Evolutionary conservation across 1,140 invertebrate species (phyloP), one percentile per base, ranked within the genome.

Genomic region (Diorhabda carinulata): DNA sequence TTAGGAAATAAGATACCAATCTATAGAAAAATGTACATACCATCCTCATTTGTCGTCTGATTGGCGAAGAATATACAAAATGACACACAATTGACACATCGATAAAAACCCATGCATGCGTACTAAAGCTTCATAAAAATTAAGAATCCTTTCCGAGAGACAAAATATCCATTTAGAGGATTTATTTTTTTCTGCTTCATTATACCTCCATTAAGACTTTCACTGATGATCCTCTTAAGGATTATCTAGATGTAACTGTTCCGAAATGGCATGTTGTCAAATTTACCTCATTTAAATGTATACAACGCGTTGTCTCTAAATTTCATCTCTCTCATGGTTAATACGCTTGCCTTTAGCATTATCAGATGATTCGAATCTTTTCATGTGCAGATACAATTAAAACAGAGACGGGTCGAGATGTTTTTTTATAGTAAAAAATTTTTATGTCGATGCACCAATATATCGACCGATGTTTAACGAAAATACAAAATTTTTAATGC

Each of bases 211-310:
- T 9, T 40, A 65, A 56, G 45, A 65, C 45, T 56, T 56, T 65
- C 52, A 40, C 64, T 57, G 52, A 43, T 25, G 64, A 65, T 65
- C 64, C 52, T 65, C 64, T 65, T 65, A 65, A 57, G 64, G 64
- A 65, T 65, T 65, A 65, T 65, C 64, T 65, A 65, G 64, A 65
- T 65, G 64, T 65, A 65, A 65, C 64, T 65, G 64, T 65, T 65
- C 41, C 64, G 52, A n/a, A 56, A 57, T 65, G 64, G 56, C 64
- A 65, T 65, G 64, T 65, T 65, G 64, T 65, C 64, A 65, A 65
- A 65, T 65, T 65, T 56, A 57, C 52, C 56, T 65, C 56, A 65
- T 65, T 65, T 65, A 65, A 65, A 65, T 65, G 64, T 65, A 57
- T 57, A 65, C 56, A 65, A 65, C 56, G 41, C 64, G 64, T 40